Conservation (phyloP, 2,113 vertebrate species). For the Phainopepla nitens region DNA sequence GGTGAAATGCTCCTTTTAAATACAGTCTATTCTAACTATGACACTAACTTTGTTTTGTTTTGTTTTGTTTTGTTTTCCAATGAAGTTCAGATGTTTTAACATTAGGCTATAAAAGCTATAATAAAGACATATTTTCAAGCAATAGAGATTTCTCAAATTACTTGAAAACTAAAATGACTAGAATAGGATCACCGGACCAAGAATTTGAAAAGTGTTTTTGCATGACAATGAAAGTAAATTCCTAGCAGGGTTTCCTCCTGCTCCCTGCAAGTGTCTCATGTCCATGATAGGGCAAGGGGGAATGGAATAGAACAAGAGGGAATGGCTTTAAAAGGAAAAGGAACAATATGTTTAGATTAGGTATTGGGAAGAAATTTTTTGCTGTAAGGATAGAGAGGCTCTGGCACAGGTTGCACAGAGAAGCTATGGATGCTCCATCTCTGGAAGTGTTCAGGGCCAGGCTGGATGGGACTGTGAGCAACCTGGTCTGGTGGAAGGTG, state of each 20-base stretch:
- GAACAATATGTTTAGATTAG: neutral
- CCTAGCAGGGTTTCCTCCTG: neutral
- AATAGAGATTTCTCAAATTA: neutral
- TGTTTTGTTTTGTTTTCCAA: neutral
- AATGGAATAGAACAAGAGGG: neutral
- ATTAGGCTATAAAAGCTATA: neutral
- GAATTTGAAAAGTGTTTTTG: neutral
- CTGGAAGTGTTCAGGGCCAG: too few relatives aligned
- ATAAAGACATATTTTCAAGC: neutral
- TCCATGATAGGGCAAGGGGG: neutral
- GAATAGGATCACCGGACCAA: neutral
- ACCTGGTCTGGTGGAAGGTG: neutral
- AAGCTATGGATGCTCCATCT: neutral
- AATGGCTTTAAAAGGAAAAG: neutral
- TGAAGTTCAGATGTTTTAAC: neutral
- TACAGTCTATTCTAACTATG: neutral
- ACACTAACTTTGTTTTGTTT: neutral
- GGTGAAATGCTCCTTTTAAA: neutral
- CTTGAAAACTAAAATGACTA: neutral
- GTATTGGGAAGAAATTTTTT: neutral
- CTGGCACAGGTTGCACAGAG: neutral
- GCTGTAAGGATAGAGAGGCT: rapidly evolving
- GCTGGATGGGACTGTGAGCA: neutral
- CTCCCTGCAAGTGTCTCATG: neutral
- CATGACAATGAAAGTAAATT: neutral